Base-by-base conservation (phyloP, 2,888 invertebrate genomes). In the Diabrotica balteata region DNA sequence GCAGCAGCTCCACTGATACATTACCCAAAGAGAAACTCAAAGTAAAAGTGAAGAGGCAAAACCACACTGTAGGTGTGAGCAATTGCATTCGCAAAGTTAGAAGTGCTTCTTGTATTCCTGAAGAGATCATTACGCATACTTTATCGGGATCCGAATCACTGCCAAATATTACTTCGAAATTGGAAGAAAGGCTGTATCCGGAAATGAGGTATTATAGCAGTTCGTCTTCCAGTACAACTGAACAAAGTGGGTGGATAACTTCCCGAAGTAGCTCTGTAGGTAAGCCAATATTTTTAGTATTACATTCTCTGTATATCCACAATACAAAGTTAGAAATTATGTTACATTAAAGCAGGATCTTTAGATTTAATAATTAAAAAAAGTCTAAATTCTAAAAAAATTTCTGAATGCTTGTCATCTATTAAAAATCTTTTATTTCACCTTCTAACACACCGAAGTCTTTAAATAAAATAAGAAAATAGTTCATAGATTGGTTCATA, bases 201-300 rank as follows among this genome's bases (percentile, higher is more conserved):
- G 75, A 76, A 59, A 70, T 74, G 66, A 73, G 72, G 59, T 79
- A 77, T 61, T 77, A 73, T 54, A 79, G 78, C 58, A 77, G 77
- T 61, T 88, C 87, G 66, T 90, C 90, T 8, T 90, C 90, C 0
- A 89, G 90, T 69, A 86, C 87, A 7, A 94, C 93, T 77, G 94
- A 94, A 82, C 92, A 93, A 82, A 94, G 94, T 79, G 94, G 94
- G 1, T 95, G 94, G 94, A 93, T 94, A 0, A 93, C 93, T 45
- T 94, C 93, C 76, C 89, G 91, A 54, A 86, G 89, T 53, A 90
- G 89, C 78, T 90, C 90, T 55, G 87, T 87, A 8, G 72, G 72
- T 73, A 63, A 66, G 65, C 54, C 17, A 55, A 47, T 10, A 52
- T 11, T 9, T 52, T 7, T 90, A 77, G 43, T 43, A n/a, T 89